Evolutionary conservation across 2,888 invertebrate genomes (phyloP).

Genomic region (Caenorhabditis auriculariae): DNA sequence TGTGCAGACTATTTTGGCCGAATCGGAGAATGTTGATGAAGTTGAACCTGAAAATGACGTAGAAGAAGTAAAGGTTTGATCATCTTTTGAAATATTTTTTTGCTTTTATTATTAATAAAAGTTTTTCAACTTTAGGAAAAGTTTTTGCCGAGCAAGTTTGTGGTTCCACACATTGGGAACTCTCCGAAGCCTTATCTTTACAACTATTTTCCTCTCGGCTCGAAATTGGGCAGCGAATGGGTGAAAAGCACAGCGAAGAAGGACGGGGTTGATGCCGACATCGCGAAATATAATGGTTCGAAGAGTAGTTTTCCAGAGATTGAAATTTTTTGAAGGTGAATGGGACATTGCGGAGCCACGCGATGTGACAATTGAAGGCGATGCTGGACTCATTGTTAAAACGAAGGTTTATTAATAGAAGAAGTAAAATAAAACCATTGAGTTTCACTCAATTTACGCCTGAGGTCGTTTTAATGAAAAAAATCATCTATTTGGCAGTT

Average conservation of each 20-base stretch:
- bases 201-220: constrained; percentile 35
- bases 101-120: background rate
- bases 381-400: constrained; percentile 84
- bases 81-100: background rate
- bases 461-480: too few species aligned
- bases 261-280: constrained; percentile 80
- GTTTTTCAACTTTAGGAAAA: constrained; percentile 3
- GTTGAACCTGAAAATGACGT: constrained; percentile 8
- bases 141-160: constrained; percentile 14
- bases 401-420: constrained; percentile 71
- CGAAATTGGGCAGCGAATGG: constrained; percentile 78
- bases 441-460: too few species aligned
- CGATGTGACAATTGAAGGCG: constrained; percentile 78
- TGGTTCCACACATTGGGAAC: constrained; percentile 11
- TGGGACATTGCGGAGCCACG: constrained; percentile 78
- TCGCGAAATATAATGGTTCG: constrained; percentile 88
- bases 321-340: constrained; percentile 66
- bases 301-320: background rate
- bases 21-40: background rate
- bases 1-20: constrained; percentile 5
- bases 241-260: constrained; percentile 86
- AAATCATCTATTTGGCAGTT: too few species aligned
- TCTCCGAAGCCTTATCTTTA: constrained; percentile 21
- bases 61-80: background rate
- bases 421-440: background rate